Evolutionary conservation across 2,113 vertebrate species (phyloP).

Genomic region (Uropsilus gracilis): DNA sequence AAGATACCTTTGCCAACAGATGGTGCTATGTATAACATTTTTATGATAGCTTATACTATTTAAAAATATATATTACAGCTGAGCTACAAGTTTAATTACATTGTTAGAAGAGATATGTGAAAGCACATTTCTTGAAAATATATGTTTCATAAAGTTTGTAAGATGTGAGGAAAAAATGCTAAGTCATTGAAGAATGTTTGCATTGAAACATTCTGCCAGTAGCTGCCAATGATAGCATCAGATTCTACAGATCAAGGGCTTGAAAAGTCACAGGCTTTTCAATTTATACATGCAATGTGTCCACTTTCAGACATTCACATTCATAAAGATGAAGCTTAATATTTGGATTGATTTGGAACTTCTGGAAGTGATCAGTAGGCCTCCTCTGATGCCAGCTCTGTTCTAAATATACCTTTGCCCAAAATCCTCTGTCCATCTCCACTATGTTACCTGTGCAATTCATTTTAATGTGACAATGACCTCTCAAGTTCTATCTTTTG

Average conservation of each 20-base stretch:
- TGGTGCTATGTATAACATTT: slow-evolving; percentile 84
- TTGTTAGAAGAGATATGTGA: slow-evolving; percentile 68
- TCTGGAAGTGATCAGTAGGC: slow-evolving; percentile 41
- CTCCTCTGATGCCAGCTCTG: background rate
- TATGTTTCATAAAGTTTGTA: slow-evolving; percentile 71
- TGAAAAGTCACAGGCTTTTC: slow-evolving; percentile 60
- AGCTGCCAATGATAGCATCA: too few species aligned
- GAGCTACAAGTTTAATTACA: slow-evolving; percentile 81
- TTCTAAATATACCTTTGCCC: background rate
- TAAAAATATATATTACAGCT: slow-evolving; percentile 77
- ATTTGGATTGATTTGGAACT: background rate
- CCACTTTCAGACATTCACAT: slow-evolving; percentile 2
- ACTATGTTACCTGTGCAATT: background rate
- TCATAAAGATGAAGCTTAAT: slow-evolving; percentile 5
- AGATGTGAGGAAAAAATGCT: slow-evolving; percentile 61
- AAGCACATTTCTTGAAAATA: slow-evolving; percentile 78
- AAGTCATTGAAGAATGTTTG: slow-evolving; percentile 72
- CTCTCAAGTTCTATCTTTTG: background rate
- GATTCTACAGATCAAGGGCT: too few species aligned
- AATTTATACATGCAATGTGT: slow-evolving; percentile 38
- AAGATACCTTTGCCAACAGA: slow-evolving; percentile 85
- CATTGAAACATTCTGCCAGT: slow-evolving; percentile 43
- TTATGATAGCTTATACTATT: slow-evolving; percentile 81
- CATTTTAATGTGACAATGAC: background rate
- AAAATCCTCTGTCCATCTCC: background rate